Base-by-base conservation (phyloP, 2,888 invertebrate species). In the Chloromyia formosa region DNA sequence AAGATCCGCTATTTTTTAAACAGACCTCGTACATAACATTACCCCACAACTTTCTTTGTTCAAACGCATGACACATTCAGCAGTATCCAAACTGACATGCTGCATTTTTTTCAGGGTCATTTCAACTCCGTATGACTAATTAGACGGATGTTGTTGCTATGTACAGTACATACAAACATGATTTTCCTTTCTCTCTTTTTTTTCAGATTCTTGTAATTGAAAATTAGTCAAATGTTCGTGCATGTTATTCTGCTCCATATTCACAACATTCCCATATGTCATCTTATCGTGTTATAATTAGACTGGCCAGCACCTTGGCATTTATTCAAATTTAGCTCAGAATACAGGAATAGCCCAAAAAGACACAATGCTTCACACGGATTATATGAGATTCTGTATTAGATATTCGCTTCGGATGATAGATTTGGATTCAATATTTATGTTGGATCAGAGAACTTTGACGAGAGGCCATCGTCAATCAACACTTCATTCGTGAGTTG, bases 271-370 rank as follows among this genome's bases (percentile, higher is more conserved):
- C 27, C 27, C 49, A 49, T 12, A 54, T 69, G 53, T 27, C 62
- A 61, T 61, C 40, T 64, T 71, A 20, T 18, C 42, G 20, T 58
- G 35, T 16, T 56, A 56, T 71, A 40, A 53, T 40, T 54, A 71
- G 71, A 58, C 40, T 58, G 20, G 56, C 58, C 14, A 56, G 42
- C 53, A 71, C 56, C 71, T 71, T 71, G 71, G 71, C 71, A 71
- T 69, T 54, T 35, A 35, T 54, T 69, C 54, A 69, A 69, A 54
- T 54, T 69, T 71, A 71, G 71, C 58, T 71, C 58, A 12, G 58
- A n/a, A 14, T 49, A n/a, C 22, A 68, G 20, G 23, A 68, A 68
- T 68, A 42, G 40, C n/a, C n/a, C 27, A 35, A 35, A 35, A 16
- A 64, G 20, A 18, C 12, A 64, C 40, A 42, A 40, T n/a, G 40